Conservation (phyloP, 2,797 vertebrate species). For the Carcharodon carcharias region DNA sequence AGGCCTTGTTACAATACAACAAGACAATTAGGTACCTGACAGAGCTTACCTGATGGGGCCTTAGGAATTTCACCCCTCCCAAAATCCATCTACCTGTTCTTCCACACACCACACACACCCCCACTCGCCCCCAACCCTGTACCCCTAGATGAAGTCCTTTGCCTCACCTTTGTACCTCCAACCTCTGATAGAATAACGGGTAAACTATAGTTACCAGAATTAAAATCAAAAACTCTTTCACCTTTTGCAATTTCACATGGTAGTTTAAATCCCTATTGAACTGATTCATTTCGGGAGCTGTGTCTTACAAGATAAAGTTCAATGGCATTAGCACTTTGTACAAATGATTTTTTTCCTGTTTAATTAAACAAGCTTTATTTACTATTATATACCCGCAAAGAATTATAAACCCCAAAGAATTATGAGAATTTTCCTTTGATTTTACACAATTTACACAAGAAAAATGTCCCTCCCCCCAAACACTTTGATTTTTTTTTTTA, state of each 20-base stretch:
- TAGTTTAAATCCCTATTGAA: background rate
- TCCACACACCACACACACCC: background rate
- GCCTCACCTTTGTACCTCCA: background rate
- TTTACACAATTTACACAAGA: background rate
- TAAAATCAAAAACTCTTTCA: background rate
- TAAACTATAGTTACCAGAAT: background rate
- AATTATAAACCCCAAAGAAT: background rate
- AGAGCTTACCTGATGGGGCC: background rate
- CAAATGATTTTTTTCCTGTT: background rate
- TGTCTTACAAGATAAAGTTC: background rate
- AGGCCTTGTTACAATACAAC: background rate
- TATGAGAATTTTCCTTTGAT: background rate
- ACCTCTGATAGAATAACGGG: background rate
- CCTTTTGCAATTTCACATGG: background rate
- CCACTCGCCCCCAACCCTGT: no score
- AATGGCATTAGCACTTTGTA: background rate
- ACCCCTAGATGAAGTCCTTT: background rate
- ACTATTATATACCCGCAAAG: background rate
- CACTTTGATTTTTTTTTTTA: background rate
- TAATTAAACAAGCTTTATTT: background rate
- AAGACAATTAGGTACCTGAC: no score
- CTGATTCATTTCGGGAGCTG: background rate
- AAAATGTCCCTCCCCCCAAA: no score
- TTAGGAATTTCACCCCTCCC: background rate
- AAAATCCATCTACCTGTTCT: background rate